Evolutionary conservation across 2,113 vertebrate species (phyloP), one percentile per base, ranked within the genome.

Genomic region (Benitochromis conjunctus): DNA sequence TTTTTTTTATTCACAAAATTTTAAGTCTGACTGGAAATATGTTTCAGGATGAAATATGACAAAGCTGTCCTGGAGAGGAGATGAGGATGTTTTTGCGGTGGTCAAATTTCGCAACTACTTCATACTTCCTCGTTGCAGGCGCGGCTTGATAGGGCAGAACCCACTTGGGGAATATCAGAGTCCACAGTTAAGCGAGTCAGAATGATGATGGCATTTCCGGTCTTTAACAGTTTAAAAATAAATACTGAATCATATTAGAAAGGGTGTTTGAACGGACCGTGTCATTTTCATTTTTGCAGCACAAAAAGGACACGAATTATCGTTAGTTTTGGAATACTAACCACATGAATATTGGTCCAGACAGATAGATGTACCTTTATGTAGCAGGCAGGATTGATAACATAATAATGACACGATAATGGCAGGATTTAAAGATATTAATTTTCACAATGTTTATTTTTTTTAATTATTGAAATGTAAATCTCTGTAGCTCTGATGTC

Each of bases 31-130:
- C 7, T 38, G 77, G 62, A 60, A 82, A 81, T 10, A 7, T 18
- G n/a, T 12, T 2, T 7, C 18, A 62, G 9, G 43, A 9, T 16
- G 4, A 6, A 18, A 79, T 66, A 14, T 7, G 19, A 57, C 13
- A 5, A 31, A 16, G 56, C 21, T 86, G 7, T 14, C n/a, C n/a
- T 13, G 4, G 9, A 14, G 51, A 74, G 24, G 76, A 85, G 88
- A 86, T 48, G 48, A 16, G n/a, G 51, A 71, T 82, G 43, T 56
- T 77, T 89, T 29, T 29, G 19, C 21, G 7, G 9, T 16, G 29
- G 51, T 41, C 46, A n/a, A 26, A 83, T 95, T 93, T 93, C 93
- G 92, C 88, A 95, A 95, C 51, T 48, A 5, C 56, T 34, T 79
- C 11, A 11, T 56, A 88, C 88, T 94, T 93, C 88, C 90, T 88